phyloP scores from a whole-genome alignment of 2,888 invertebrate genomes.

The Tetragonisca angustula region DNA sequence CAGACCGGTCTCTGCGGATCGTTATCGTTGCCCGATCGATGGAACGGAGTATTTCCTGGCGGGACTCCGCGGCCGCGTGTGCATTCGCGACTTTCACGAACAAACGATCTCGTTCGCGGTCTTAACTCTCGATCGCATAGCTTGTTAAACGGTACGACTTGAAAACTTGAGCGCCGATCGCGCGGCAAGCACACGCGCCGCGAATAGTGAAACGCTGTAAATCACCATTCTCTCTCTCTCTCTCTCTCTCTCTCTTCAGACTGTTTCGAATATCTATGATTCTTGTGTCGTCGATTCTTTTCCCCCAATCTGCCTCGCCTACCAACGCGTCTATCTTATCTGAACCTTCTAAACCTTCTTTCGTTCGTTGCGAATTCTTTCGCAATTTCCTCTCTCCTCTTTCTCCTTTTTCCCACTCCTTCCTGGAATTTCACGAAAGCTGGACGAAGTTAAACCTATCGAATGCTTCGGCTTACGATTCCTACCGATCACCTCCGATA shows the following conservation, averaged over 20 bases:
- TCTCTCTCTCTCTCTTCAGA: background rate
- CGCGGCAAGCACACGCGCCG: constrained; percentile 41
- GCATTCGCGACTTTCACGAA: constrained; percentile 66
- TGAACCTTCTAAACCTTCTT: constrained; percentile 5
- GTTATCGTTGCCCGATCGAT: constrained; percentile 60
- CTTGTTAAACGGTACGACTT: constrained; percentile 69
- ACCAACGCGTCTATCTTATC: constrained; percentile 27
- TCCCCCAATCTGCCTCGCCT: background rate
- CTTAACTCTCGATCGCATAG: constrained; percentile 70
- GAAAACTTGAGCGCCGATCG: constrained; percentile 46
- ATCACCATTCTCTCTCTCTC: constrained; percentile 51
- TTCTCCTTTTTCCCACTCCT: background rate
- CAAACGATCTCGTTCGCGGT: constrained; percentile 70
- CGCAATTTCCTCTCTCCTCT: background rate
- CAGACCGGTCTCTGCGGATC: constrained; percentile 60
- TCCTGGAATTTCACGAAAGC: constrained; percentile 1
- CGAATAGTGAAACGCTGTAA: constrained; percentile 54
- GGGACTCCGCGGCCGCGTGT: constrained; percentile 25
- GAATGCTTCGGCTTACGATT: background rate
- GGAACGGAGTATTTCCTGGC: constrained; percentile 63
- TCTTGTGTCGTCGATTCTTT: constrained; percentile 36
- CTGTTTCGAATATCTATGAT: constrained; percentile 50
- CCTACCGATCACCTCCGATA: background rate
- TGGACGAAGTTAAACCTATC: background rate
- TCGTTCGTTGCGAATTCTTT: constrained; percentile 2